These are phyloP conservation scores for Morinoia aosen DNA, from an alignment of 2,888 invertebrate species.

Conservation along the genomic window DNA sequence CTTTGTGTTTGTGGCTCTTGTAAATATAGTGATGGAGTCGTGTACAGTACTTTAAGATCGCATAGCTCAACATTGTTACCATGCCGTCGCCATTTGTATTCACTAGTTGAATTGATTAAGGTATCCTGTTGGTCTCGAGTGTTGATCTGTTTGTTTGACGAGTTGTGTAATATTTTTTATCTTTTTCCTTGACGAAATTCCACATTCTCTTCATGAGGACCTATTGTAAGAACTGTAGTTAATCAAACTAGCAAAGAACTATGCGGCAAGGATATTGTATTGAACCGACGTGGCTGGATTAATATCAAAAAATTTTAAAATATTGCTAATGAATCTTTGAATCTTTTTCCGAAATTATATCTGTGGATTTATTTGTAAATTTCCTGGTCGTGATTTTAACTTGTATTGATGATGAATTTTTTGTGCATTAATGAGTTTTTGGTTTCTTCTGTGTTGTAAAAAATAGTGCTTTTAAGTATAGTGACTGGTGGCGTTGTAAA, in stretches of 20 bases:
- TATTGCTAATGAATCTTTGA: not conserved
- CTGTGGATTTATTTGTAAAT: not conserved
- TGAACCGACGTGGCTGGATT: not conserved
- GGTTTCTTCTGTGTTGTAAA: not conserved
- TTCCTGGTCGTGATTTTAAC: not conserved
- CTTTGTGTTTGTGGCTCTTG: not conserved
- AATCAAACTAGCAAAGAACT: not conserved
- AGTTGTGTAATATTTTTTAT: not conserved
- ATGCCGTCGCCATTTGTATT: constrained; percentile 41
- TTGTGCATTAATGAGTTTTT: not conserved
- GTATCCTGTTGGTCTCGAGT: constrained; percentile 5
- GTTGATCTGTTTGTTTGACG: not conserved
- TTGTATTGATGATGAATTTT: not conserved
- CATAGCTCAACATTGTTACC: constrained; percentile 46
- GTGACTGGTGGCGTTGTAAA: not conserved
- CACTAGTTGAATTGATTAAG: constrained; percentile 30
- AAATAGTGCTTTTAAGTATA: not conserved
- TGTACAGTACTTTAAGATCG: constrained; percentile 13
- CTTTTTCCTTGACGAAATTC: not conserved
- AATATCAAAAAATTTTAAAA: not conserved
- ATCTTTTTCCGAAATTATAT: not conserved
- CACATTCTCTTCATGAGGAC: not conserved
- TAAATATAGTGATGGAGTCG: not conserved
- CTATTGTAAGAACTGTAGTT: not conserved
- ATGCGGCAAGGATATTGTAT: not conserved